phyloP scores from a whole-genome alignment of 2,888 invertebrate genomes.

The Oxystoma pomonae region DNA sequence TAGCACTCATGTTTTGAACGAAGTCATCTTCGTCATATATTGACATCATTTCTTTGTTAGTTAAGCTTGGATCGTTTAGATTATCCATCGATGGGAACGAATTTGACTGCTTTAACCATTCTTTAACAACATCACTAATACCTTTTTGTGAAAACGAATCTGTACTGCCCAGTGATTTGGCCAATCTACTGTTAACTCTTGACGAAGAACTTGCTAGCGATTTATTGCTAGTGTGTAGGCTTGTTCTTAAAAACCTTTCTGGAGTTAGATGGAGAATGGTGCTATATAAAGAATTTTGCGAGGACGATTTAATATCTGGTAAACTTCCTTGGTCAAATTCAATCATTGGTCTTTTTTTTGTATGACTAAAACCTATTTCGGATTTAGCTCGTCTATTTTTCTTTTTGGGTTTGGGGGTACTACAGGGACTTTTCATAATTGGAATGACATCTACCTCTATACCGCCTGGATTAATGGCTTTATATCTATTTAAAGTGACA shows the following conservation, averaged over 20 bases:
- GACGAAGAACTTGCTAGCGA: slow-evolving; percentile 35
- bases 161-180: slow-evolving; percentile 38
- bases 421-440: slow-evolving; percentile 46
- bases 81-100: slow-evolving; percentile 40
- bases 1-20: slow-evolving; percentile 24
- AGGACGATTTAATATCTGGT: slow-evolving; percentile 39
- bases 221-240: slow-evolving; percentile 34
- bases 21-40: slow-evolving; percentile 36
- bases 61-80: slow-evolving; percentile 30
- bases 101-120: slow-evolving; percentile 43
- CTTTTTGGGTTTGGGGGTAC: slow-evolving; percentile 41
- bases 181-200: slow-evolving; percentile 30
- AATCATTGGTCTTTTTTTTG: slow-evolving; percentile 20
- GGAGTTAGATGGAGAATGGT: slow-evolving; percentile 41
- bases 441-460: slow-evolving; percentile 49
- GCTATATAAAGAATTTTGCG: slow-evolving; percentile 36
- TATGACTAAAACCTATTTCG: slow-evolving; percentile 40
- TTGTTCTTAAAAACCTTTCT: slow-evolving; percentile 35
- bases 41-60: slow-evolving; percentile 31
- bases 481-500: slow-evolving; percentile 48
- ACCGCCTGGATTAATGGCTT: slow-evolving; percentile 57
- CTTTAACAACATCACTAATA: slow-evolving; percentile 43
- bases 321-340: slow-evolving; percentile 42
- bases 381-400: slow-evolving; percentile 40
- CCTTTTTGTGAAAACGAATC: slow-evolving; percentile 38